Base-by-base conservation (phyloP, 2,797 vertebrate genomes). In the Mus spretus region DNA sequence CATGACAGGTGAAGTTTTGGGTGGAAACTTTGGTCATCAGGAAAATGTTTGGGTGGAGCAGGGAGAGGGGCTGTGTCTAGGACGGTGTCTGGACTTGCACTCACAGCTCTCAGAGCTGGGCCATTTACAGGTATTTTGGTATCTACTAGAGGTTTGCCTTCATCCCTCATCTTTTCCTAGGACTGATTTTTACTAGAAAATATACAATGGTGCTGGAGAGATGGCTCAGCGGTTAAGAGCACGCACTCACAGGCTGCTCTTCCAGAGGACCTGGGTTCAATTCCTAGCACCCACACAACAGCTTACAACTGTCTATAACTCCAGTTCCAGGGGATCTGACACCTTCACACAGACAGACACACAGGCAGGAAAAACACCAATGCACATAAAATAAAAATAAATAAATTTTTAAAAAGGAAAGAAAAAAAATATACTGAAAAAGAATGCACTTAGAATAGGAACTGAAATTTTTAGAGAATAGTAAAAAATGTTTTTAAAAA, bases 341-440 rank as follows among this genome's bases (percentile, higher is more conserved):
- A 70, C 65, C 65, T 70, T n/a, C 65, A 70, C 34, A 70, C 53
- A 55, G 53, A 53, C 63, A 65, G 28, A 67, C 28, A 67, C 4
- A 67, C n/a, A 72, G 67, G 34, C 34, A 72, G 34, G 67, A 72
- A 72, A 72, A 72, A n/a, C n/a, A 72, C 17, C 67, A 70, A 9
- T 70, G 15, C 67, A 20, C 19, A 20, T 19, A 72, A 72, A 72
- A 37, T 72, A 72, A 20, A 72, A 72, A 37, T 72, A n/a, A 70
- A 19, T n/a, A 70, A 70, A 8, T 9, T 70, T n/a, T 2, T n/a
- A 70, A 70, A n/a, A 19, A 70, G 8, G 19, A n/a, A 65, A 65
- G 12, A 67, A 9, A 83, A 93, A 83, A 92, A 63, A 86, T 13
- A 17, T 19, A 82, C 80, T 77, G 83, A 82, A 94, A 96, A 75